Evolutionary conservation across 2,113 vertebrate genomes (phyloP).

Genomic region (Oplegnathus fasciatus): DNA sequence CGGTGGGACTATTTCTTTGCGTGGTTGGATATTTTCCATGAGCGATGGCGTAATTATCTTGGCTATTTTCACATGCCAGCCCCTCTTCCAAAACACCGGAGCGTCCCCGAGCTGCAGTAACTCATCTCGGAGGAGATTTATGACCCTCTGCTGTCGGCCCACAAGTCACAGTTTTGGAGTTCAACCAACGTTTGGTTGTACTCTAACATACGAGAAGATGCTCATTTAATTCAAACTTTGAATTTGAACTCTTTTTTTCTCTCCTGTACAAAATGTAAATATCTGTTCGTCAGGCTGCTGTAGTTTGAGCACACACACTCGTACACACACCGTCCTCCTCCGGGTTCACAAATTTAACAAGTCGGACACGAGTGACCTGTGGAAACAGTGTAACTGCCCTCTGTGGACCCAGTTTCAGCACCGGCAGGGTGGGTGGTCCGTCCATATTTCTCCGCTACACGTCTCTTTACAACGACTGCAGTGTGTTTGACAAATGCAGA

Average conservation of each 20-base stretch:
- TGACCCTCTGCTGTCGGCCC: constrained; percentile 8
- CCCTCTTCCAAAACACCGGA: constrained; percentile 30
- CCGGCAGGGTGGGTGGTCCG: constrained; percentile 79
- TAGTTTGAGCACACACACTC: neutral
- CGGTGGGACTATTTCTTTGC: constrained; percentile 45
- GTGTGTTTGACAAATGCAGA: constrained; percentile 47
- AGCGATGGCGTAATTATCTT: constrained; percentile 51
- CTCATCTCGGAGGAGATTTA: constrained; percentile 60
- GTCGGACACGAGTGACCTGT: constrained; percentile 67
- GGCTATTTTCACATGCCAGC: constrained; percentile 52
- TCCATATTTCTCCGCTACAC: constrained; percentile 42
- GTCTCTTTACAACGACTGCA: constrained; percentile 29
- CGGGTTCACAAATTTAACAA: constrained; percentile 66
- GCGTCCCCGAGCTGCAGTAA: constrained; percentile 60
- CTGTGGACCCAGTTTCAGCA: constrained; percentile 66
- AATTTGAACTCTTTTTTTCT: neutral
- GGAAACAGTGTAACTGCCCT: constrained; percentile 72
- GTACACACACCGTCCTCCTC: constrained; percentile 1
- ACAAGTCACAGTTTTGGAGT: neutral
- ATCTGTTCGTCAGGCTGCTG: constrained; percentile 9
- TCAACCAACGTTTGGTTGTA: neutral
- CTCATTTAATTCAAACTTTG: neutral
- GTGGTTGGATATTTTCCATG: constrained; percentile 53
- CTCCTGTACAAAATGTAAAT: neutral
- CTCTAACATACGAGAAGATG: neutral